A percentile compares a stretch with the other conserved stretches of the same genome.
Evolutionary conservation across 2,888 invertebrate genomes (phyloP).

Genomic region (Globia sparganii): DNA sequence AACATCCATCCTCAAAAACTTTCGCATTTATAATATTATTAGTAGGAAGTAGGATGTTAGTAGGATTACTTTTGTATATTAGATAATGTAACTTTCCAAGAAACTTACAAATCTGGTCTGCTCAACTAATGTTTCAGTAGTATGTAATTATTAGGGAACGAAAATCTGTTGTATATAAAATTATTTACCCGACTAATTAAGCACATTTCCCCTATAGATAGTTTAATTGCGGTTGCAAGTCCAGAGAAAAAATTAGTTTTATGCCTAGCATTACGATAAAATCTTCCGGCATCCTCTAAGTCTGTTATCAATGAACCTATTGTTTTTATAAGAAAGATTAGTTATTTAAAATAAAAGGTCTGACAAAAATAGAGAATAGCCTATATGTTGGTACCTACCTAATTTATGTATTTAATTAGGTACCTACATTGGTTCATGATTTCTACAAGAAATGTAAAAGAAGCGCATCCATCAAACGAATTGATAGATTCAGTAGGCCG

Average conservation of each 20-base stretch:
- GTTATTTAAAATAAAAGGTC: not conserved
- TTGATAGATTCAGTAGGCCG: not conserved
- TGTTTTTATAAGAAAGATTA: not conserved
- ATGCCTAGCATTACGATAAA: not conserved
- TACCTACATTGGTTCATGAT: not conserved
- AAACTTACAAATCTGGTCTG: conserved; percentile 44
- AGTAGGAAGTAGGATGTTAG: too few species aligned
- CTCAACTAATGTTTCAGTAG: conserved; percentile 41
- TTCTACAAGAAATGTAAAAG: not conserved
- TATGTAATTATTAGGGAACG: not conserved
- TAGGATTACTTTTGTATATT: not conserved
- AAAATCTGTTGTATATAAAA: not conserved
- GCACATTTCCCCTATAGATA: not conserved
- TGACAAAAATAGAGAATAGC: conserved; percentile 3
- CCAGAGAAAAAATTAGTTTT: too few species aligned
- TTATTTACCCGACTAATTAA: not conserved
- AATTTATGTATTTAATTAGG: not conserved
- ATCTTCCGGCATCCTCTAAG: not conserved
- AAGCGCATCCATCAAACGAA: not conserved
- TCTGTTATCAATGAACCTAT: conserved; percentile 1
- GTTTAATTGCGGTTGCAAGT: not conserved
- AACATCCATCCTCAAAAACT: too few species aligned
- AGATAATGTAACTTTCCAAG: not conserved
- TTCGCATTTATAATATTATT: too few species aligned
- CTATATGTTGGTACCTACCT: conserved; percentile 11